Base-by-base conservation (phyloP, 2,797 vertebrate genomes). In the Furcifer pardalis region DNA sequence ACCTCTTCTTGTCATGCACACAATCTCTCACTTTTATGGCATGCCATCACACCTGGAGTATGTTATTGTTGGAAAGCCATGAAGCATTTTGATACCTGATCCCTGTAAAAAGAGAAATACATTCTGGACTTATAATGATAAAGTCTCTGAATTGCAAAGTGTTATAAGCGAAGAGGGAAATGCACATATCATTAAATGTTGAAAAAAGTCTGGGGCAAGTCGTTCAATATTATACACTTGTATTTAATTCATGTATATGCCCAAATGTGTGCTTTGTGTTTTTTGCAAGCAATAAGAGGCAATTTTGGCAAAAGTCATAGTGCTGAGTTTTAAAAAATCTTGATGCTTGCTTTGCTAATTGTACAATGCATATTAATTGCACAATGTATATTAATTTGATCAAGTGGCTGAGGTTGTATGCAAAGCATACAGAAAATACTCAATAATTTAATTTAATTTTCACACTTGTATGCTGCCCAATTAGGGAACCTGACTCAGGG, bases 261-360 rank as follows among this genome's bases (percentile, higher is more conserved):
- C 44, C 52, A 84, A 59, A 8, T 40, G 52, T 62, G 46, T 27
- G 40, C 52, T 40, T 30, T 76, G 74, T 75, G 56, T 59, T 44
- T 49, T 5, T 68, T 76, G 21, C 17, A 13, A n/a, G 23, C 15
- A 68, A 12, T 32, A 23, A 74, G 30, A 85, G n/a, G 23, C 49
- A 49, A 62, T 37, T 27, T 42, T 76, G 56, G 15, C 27, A 40
- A 27, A 79, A 68, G 37, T 35, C 56, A 23, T 40, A 46, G 8
- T 60, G 60, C n/a, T 65, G 77, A 30, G 27, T 79, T 79, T 65
- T 85, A 27, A 74, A 60, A 75, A 42, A 85, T 59, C 40, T 59
- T 17, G 12, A 72, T 27, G 23, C 37, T 81, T 69, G 32, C 27
- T 85, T 76, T 80, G 21, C 66, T 85, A 59, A 81, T 81, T 76